Evolutionary conservation across 1,140 invertebrate genomes (phyloP), one percentile per base, ranked within the genome.

Genomic region (Eubasilissa regina): DNA sequence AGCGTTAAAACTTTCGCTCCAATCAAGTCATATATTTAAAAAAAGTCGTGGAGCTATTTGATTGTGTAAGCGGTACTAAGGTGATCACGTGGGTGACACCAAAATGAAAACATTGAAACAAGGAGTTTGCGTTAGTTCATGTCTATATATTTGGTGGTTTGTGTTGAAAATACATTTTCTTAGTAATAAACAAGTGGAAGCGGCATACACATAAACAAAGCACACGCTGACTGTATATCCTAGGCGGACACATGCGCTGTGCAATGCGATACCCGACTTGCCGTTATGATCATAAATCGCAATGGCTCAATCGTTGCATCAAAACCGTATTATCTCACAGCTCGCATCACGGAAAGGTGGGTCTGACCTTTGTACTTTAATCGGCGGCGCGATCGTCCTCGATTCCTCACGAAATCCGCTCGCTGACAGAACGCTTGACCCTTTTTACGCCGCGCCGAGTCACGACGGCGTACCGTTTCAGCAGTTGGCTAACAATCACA

Each of bases 281-380:
- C 17, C 17, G 55, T 25, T n/a, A 15, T 19, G 35, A 44, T 21
- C 64, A 45, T 68, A 68, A 68, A 68, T 68, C 19, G 13, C 13
- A 68, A 47, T 68, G 64, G 15, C 64, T 68, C 19, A 68, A 68
- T 68, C 60, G 60, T 35, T 43, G n/a, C 60, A 64, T 64, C 60
- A 35, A 35, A 64, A 64, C 43, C 21, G 60, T 44, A 64, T 64
- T 64, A 68, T 68, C 64, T 68, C 19, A 25, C 21, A 64, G 21
- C n/a, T 19, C 25, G 60, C 43, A 58, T 15, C 55, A 21, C 17
- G 15, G 55, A 64, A 21, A 64, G 60, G 21, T 64, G 21, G 21
- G 60, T 1, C 21, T 70, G 66, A 70, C 66, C 66, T 70, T 70
- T 70, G 15, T 3, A 10, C 43, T 47, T 48, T 48, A 70, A 45